Evolutionary conservation across 1,140 invertebrate species (phyloP).

Genomic region (Scaptodrosophila lebanonensis): DNA sequence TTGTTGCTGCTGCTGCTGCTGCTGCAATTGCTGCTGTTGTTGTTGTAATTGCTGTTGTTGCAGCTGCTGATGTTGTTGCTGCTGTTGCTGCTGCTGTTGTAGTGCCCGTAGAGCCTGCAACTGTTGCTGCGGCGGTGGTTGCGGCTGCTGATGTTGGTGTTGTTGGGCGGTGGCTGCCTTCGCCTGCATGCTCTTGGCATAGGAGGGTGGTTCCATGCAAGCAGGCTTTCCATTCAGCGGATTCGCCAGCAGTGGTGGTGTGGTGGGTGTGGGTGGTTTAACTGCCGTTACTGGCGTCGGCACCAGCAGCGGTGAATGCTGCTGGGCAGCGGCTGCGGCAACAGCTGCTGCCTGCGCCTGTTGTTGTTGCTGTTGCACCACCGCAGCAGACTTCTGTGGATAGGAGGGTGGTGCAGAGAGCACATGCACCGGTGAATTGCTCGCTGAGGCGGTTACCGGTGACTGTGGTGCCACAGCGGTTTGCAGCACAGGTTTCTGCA

Average conservation of each 20-base stretch:
- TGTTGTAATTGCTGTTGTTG: constrained; percentile 28
- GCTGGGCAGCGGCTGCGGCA: constrained; percentile 44
- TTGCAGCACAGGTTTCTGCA: constrained; percentile 94
- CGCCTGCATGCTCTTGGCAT: constrained; percentile 93
- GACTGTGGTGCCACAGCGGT: constrained; percentile 93
- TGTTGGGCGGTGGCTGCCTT: constrained; percentile 82
- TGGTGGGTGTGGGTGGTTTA: constrained; percentile 79
- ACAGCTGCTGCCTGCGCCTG: constrained; percentile 74
- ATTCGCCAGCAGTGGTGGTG: constrained; percentile 78
- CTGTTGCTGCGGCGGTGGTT: constrained; percentile 67
- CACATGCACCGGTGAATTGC: constrained; percentile 78
- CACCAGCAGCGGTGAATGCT: constrained; percentile 77
- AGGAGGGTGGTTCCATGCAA: constrained; percentile 93
- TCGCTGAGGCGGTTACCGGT: constrained; percentile 79
- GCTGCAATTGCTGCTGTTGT: constrained; percentile 13
- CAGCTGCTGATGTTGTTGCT: constrained; percentile 30
- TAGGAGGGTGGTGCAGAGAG: constrained; percentile 86
- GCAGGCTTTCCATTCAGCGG: constrained; percentile 79
- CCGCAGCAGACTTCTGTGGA: constrained; percentile 77
- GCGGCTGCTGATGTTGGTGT: constrained; percentile 68
- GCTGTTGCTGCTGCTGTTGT: constrained; percentile 43
- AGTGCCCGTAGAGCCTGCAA: constrained; percentile 72
- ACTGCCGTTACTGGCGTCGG: constrained; percentile 37
- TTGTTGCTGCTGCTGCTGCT: constrained; percentile 30
- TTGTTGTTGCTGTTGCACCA: constrained; percentile 80